Evolutionary conservation across 2,113 vertebrate genomes (phyloP).

Genomic region (Gallinago media): DNA sequence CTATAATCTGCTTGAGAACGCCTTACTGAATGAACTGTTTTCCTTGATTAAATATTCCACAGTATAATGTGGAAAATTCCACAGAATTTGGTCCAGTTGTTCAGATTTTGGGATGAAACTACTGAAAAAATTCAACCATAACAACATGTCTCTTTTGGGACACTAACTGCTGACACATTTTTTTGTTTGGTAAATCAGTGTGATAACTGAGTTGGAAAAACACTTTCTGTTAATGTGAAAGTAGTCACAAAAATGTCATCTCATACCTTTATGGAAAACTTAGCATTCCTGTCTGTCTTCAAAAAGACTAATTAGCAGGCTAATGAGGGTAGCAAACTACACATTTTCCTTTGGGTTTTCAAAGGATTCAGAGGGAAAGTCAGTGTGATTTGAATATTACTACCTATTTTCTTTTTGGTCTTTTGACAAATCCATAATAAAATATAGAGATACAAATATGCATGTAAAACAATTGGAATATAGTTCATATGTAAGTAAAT

Average conservation of each 20-base stretch:
- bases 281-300: slow-evolving; percentile 62
- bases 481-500: neutral
- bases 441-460: neutral
- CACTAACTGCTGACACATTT: neutral
- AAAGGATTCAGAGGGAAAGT: neutral
- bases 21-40: neutral
- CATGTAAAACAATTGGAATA: neutral
- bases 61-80: neutral
- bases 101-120: neutral
- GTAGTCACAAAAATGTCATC: neutral
- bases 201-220: neutral
- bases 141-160: neutral
- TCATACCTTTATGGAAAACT: slow-evolving; percentile 21
- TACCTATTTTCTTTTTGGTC: neutral
- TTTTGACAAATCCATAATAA: neutral
- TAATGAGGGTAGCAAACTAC: neutral
- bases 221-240: neutral
- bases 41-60: neutral
- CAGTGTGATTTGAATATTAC: neutral
- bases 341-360: neutral
- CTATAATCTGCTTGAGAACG: neutral
- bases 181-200: neutral
- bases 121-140: neutral
- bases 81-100: neutral
- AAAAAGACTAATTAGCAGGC: slow-evolving; percentile 21